Evolutionary conservation across 2,113 vertebrate species (phyloP).

Genomic region (Cichladusa arquata): DNA sequence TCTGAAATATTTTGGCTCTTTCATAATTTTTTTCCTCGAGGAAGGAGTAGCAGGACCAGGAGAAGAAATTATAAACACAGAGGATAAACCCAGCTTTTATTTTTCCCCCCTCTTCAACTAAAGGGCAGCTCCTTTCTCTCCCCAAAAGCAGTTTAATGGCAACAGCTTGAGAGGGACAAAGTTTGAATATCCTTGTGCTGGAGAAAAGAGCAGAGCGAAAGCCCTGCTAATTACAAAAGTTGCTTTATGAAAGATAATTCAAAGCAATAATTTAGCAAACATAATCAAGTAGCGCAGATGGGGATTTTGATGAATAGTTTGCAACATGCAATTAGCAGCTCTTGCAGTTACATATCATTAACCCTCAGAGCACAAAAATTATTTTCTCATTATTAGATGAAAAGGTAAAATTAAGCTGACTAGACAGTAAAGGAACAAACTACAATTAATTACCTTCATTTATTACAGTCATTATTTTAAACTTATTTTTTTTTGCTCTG

Average conservation of each 20-base stretch:
- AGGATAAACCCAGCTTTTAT: slow-evolving; percentile 42
- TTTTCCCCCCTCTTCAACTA: slow-evolving; percentile 21
- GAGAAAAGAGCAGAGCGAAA: slow-evolving; percentile 90
- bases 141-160: slow-evolving; percentile 63
- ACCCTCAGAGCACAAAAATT: slow-evolving; percentile 98
- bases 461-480: slow-evolving; percentile 87
- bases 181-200: slow-evolving; percentile 77
- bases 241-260: slow-evolving; percentile 99
- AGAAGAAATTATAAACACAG: background rate
- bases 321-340: slow-evolving; percentile 99
- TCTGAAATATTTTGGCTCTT: background rate
- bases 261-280: slow-evolving; percentile 99
- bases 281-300: slow-evolving; percentile 97
- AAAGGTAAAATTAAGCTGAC: slow-evolving; percentile 99
- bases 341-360: slow-evolving; percentile 99
- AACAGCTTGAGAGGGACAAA: slow-evolving; percentile 78
- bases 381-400: slow-evolving; percentile 98
- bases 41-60: background rate
- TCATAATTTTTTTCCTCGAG: background rate
- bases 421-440: slow-evolving; percentile 97
- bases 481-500: slow-evolving; percentile 75
- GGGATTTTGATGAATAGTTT: slow-evolving; percentile 99
- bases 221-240: slow-evolving; percentile 97
- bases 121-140: slow-evolving; percentile 66
- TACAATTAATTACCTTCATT: slow-evolving; percentile 89